Evolutionary conservation across 2,797 vertebrate species (phyloP), one percentile per base, ranked within the genome.

Genomic region (Gallinago stenura): DNA sequence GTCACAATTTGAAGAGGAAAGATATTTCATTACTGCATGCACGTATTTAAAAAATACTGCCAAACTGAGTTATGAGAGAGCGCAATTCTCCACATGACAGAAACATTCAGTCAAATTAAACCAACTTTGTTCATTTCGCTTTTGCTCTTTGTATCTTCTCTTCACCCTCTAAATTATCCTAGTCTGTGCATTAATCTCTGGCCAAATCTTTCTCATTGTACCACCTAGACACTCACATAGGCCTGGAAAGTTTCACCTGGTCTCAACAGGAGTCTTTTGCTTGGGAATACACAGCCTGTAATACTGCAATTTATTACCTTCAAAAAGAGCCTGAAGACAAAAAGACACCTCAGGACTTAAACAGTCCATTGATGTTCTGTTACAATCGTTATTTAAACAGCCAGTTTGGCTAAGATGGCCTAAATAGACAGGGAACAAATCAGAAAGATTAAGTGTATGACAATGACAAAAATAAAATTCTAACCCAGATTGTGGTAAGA

Each of bases 371-470:
- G 80, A 91, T 60, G 64, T 50, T 93, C 73, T 87, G 24, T 70
- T 77, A 70, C 46, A 95, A 89, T 43, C 60, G 64, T 92, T 90
- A 88, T 65, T 81, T 76, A 82, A 90, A 48, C 7, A 61, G 68
- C 5, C 66, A 66, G 16, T 92, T 92, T 90, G 88, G 77, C 90
- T 70, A 79, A 89, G 25, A 82, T 70, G 58, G 60, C 62, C 88
- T 79, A 87, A 95, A 82, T 28, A 94, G 85, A 76, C 58, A 84
- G 39, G 62, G 62, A 95, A 95, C 53, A 96, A 94, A 91, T 73
- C 10, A 2, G 51, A 86, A 80, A 90, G 87, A 86, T 88, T 88
- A 76, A 87, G 71, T 28, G 19, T 50, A 20, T 30, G 89, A 90
- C 73, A 89, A 88, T 1, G 15, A 93, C 50, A 91, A 84, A 79